Percentiles rank a stretch among this genome's conserved stretches.
These are phyloP conservation scores for Molossus alvarezi DNA, from an alignment of 2,797 vertebrate genomes.

Conservation along the genomic window DNA sequence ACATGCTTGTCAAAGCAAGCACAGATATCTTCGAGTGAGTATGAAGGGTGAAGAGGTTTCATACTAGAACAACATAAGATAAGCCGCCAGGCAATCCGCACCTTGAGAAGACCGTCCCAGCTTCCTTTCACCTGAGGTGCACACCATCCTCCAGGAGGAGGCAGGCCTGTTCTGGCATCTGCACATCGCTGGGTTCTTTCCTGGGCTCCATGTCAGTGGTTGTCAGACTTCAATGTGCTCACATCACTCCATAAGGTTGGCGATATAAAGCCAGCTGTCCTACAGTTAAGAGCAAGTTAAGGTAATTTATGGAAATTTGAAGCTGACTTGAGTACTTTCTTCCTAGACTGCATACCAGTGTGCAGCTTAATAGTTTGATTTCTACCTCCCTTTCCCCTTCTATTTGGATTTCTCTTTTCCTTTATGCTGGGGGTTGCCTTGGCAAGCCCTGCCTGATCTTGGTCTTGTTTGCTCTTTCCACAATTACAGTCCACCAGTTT, in stretches of 20 bases:
- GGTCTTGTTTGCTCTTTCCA: background rate
- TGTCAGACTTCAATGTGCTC: background rate
- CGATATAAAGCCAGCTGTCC: background rate
- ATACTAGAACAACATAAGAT: constrained; percentile 3
- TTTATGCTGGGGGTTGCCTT: background rate
- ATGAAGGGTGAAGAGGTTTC: background rate
- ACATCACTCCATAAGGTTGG: background rate
- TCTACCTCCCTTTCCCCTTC: rapidly evolving
- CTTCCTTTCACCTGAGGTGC: background rate
- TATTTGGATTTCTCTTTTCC: background rate
- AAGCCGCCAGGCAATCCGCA: background rate
- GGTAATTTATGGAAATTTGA: background rate
- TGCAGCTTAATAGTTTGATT: background rate
- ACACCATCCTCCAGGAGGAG: background rate
- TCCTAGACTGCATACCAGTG: background rate
- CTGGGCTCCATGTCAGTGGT: background rate
- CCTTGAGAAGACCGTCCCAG: background rate
- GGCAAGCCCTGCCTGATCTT: background rate
- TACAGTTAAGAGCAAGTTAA: background rate
- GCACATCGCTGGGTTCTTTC: background rate
- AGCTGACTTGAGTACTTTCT: background rate
- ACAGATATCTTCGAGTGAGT: background rate
- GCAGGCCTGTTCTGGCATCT: background rate
- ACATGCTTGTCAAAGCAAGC: background rate
- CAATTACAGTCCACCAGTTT: background rate